Conservation (phyloP, 2,888 invertebrate genomes). For the Epistrophe eligans region DNA sequence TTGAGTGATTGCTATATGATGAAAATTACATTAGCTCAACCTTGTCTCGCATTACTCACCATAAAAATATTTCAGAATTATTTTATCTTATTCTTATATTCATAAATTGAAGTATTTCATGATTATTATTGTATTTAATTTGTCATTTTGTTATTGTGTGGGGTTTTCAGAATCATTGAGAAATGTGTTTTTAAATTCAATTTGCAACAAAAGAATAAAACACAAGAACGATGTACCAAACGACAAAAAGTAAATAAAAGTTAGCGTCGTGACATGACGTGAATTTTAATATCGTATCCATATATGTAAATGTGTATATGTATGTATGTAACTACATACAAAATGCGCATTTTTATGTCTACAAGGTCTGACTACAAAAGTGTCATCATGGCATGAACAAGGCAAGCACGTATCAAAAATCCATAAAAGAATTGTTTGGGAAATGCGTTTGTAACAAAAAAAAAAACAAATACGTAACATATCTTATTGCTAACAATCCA, state of each 20-base stretch:
- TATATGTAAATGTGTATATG: background rate
- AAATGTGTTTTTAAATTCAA: constrained; percentile 24
- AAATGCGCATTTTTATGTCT: background rate
- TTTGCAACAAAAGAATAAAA: constrained; percentile 10
- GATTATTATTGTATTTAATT: background rate
- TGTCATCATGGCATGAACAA: background rate
- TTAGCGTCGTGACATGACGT: background rate
- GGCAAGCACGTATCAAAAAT: constrained; percentile 23
- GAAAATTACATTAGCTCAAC: background rate
- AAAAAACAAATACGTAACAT: background rate
- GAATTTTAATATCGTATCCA: constrained; percentile 2
- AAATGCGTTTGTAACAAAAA: constrained; percentile 1
- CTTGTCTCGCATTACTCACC: background rate
- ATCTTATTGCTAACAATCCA: background rate
- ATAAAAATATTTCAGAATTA: background rate
- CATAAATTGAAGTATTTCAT: background rate
- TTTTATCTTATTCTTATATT: background rate
- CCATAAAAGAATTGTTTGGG: background rate
- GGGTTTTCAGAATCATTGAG: background rate
- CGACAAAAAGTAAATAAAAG: constrained; percentile 12
- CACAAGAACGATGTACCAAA: constrained; percentile 1
- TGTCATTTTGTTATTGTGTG: background rate
- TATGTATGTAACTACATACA: background rate
- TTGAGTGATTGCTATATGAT: background rate
- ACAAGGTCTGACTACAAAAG: constrained; percentile 15